phyloP scores from a whole-genome alignment of 1,140 invertebrate genomes.

The Sesamia nonagrioides region DNA sequence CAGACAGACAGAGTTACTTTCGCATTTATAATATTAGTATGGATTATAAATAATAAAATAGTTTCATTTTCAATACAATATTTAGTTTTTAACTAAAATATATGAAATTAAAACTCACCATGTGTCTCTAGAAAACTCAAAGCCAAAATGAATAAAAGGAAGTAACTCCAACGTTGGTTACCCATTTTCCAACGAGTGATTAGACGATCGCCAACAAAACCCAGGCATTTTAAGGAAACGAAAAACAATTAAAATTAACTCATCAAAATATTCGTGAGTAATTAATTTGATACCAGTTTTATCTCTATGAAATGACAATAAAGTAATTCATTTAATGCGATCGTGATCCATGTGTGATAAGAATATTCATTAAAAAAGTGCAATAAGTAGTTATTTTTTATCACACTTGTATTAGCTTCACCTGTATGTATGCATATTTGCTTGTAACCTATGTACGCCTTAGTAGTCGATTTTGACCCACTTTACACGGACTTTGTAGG shows the following conservation, averaged over 20 bases:
- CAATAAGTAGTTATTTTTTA: no score
- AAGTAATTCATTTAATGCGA: constrained; percentile 5
- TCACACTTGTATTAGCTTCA: no score
- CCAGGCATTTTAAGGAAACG: constrained; percentile 52
- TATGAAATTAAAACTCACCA: constrained; percentile 3
- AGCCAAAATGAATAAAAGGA: constrained; percentile 53
- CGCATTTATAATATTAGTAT: no score
- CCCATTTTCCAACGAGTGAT: constrained; percentile 51
- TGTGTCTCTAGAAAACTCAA: constrained; percentile 33
- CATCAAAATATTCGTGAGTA: constrained; percentile 53
- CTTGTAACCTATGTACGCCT: no score
- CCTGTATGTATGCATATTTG: no score
- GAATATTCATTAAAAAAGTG: not conserved
- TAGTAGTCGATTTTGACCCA: no score
- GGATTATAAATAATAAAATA: no score
- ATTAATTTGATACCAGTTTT: constrained; percentile 13
- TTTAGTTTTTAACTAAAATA: no score
- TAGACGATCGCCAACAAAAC: constrained; percentile 20
- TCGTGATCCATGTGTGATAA: constrained; percentile 24
- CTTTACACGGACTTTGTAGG: no score
- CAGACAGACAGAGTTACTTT: no score
- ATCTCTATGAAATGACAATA: constrained; percentile 6
- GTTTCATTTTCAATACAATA: no score
- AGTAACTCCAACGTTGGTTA: constrained; percentile 47
- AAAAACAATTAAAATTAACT: constrained; percentile 45